phyloP scores from a whole-genome alignment of 2,888 invertebrate species.

The Temnothorax ravouxi region DNA sequence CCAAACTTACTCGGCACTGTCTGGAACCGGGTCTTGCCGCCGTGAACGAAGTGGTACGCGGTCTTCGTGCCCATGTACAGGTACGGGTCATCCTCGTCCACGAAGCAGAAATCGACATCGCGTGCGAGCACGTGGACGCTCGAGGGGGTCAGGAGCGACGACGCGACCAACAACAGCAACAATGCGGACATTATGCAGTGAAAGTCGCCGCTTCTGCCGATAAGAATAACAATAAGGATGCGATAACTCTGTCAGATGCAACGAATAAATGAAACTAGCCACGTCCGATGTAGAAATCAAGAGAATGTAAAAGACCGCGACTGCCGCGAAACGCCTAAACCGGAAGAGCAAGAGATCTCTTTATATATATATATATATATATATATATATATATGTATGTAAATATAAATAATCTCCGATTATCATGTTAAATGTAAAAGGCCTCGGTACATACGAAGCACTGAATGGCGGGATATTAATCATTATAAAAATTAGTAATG shows the following conservation, averaged over 20 bases:
- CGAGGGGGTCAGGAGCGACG: conserved; percentile 56
- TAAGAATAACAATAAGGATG: neutral
- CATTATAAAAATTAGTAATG: too few species aligned
- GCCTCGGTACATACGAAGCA: too few species aligned
- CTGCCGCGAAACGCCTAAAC: too few species aligned
- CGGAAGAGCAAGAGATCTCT: too few species aligned
- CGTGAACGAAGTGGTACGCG: conserved; percentile 91
- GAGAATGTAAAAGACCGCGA: neutral
- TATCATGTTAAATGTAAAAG: too few species aligned
- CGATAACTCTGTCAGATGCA: neutral
- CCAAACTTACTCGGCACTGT: conserved; percentile 89
- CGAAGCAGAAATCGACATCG: conserved; percentile 88
- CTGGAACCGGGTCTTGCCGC: conserved; percentile 88
- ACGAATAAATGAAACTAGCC: neutral
- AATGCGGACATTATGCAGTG: conserved; percentile 19
- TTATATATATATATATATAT: too few species aligned
- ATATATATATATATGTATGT: too few species aligned
- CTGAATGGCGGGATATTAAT: too few species aligned
- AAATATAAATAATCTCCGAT: too few species aligned
- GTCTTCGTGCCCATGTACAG: conserved; percentile 92
- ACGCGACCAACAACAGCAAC: conserved; percentile 25
- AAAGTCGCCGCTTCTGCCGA: conserved; percentile 2
- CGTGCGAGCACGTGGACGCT: conserved; percentile 68
- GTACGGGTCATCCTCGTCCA: conserved; percentile 89
- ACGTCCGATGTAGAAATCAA: neutral